Base-by-base conservation (phyloP, 2,113 vertebrate species). In the Anhinga rufa region DNA sequence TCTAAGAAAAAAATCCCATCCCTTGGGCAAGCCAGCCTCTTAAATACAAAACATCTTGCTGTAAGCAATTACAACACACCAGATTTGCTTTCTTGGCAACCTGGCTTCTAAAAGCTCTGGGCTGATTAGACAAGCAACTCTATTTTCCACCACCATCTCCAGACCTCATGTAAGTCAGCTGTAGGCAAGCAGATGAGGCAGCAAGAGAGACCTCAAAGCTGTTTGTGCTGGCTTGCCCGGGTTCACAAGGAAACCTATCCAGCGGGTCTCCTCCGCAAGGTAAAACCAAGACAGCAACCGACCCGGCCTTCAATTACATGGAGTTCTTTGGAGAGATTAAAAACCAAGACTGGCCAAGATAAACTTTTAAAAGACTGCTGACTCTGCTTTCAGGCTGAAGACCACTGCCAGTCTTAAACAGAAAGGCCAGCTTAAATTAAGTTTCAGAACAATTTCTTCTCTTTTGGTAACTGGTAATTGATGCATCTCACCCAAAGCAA, bases 381-480 rank as follows among this genome's bases (percentile, higher is more conserved):
- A 72, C 34, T 51, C 75, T 51, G 17, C 52, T 86, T 92, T 62
- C 25, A 82, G 4, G 3, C 46, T 66, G 82, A 62, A 93, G 40
- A 82, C 51, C 51, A 69, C 51, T 79, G 54, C 88, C 42, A 51
- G 48, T 72, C 66, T 89, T 29, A 19, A 78, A 42, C 54, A 95
- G 44, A 78, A 55, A 83, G 69, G 21, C 11, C 86, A 87, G 68
- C 88, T 86, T 92, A 95, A 96, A 57, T 62, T 75, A 94, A 64
- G 18, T 48, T 74, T 46, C 60, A 76, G 84, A 89, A 82, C 61
- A 55, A 36, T 68, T 49, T 31, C 28, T 77, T 76, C 89, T 92
- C 90, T 78, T 96, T 95, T 86, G 92, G 91, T 29, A 96, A n/a
- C 58, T 75, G 87, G 76, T 86, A 88, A 95, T 88, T 91, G 94